Evolutionary conservation across 2,113 vertebrate species (phyloP).

Genomic region (Lepisosteus osseus): DNA sequence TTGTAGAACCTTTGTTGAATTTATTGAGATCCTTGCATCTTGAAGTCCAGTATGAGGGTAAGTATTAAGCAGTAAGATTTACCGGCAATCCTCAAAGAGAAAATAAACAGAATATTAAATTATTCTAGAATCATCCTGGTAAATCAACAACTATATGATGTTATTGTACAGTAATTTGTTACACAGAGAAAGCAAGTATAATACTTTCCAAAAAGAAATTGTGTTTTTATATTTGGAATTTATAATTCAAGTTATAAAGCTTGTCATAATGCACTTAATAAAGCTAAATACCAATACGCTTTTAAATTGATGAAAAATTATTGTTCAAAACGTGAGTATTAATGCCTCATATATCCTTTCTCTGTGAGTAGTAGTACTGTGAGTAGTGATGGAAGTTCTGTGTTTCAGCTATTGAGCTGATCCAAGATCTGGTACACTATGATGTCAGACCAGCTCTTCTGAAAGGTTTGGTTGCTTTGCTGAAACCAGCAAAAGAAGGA

Average conservation of each 20-base stretch:
- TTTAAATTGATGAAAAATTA: too few relatives aligned
- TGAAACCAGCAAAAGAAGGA: conserved; percentile 53
- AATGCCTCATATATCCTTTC: too few relatives aligned
- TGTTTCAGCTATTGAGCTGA: conserved; percentile 64
- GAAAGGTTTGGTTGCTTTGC: conserved; percentile 60
- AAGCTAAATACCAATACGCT: too few relatives aligned
- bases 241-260: not conserved
- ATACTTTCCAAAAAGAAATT: too few relatives aligned
- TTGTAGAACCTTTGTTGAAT: conserved; percentile 59
- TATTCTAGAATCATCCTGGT: not conserved
- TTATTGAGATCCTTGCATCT: conserved; percentile 59
- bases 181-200: too few relatives aligned
- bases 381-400: not conserved
- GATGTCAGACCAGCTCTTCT: conserved; percentile 61
- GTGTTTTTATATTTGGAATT: not conserved
- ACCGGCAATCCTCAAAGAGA: not conserved
- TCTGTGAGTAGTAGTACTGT: too few relatives aligned
- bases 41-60: conserved; percentile 75
- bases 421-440: conserved; percentile 58
- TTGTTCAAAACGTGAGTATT: too few relatives aligned
- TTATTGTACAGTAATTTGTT: too few relatives aligned
- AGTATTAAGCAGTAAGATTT: not conserved
- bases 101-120: not conserved
- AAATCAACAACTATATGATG: too few relatives aligned
- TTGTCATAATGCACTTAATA: too few relatives aligned